phyloP scores from a whole-genome alignment of 2,888 invertebrate species.

The Ochlodes sylvanus region DNA sequence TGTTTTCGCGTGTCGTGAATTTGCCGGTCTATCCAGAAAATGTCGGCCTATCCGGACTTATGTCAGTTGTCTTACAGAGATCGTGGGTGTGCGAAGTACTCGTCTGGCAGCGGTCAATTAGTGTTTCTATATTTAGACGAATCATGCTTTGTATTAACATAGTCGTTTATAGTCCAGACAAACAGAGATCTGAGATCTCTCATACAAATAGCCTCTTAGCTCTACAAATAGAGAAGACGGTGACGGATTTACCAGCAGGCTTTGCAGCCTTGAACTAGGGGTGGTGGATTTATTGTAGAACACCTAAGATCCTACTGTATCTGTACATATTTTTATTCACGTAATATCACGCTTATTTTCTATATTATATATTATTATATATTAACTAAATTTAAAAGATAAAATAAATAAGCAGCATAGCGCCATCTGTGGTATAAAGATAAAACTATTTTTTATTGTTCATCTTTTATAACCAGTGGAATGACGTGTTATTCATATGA shows the following conservation, averaged over 20 bases:
- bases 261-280: not conserved
- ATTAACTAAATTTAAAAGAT: too few relatives aligned
- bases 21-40: conserved; percentile 15
- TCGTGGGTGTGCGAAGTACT: not conserved
- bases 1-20: conserved; percentile 21
- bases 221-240: conserved; percentile 16
- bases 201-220: conserved; percentile 6
- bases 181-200: conserved; percentile 18
- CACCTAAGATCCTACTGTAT: too few relatives aligned
- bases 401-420: too few relatives aligned
- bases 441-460: too few relatives aligned
- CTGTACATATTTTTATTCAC: too few relatives aligned
- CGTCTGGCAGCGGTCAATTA: conserved; percentile 2
- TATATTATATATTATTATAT: too few relatives aligned
- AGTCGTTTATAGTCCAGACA: conserved; percentile 11
- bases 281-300: too few relatives aligned
- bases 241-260: not conserved
- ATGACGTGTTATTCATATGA: too few relatives aligned
- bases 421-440: too few relatives aligned
- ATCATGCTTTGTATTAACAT: conserved; percentile 4
- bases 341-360: too few relatives aligned
- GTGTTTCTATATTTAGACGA: conserved; percentile 7
- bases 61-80: not conserved
- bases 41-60: not conserved
- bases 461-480: too few relatives aligned